These are phyloP conservation scores for Drosophila limbata DNA, from an alignment of 2,888 invertebrate species.

Conservation along the genomic window DNA sequence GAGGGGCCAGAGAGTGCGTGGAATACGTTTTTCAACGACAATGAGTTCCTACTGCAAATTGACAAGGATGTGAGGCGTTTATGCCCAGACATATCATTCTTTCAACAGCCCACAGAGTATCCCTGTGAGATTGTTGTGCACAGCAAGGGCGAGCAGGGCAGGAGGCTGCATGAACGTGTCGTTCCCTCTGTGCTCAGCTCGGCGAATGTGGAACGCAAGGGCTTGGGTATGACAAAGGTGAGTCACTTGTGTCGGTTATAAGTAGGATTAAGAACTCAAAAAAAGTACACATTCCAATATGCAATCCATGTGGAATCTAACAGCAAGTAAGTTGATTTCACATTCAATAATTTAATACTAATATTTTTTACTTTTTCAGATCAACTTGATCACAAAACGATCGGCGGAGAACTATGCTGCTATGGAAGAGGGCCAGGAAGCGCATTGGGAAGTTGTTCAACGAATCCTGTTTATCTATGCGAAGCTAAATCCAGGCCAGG, in stretches of 20 bases:
- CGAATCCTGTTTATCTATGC: conserved; percentile 98
- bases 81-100: conserved; percentile 98
- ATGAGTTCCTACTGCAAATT: conserved; percentile 98
- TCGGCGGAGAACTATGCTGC: conserved; percentile 93
- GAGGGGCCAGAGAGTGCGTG: conserved; percentile 97
- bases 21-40: conserved; percentile 98
- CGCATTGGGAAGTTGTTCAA: conserved; percentile 99
- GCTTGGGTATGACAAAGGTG: conserved; percentile 96
- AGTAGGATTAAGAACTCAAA: conserved; percentile 34
- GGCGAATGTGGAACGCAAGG: conserved; percentile 94
- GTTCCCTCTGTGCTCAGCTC: conserved; percentile 94
- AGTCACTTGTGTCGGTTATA: conserved; percentile 29
- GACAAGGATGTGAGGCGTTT: conserved; percentile 98
- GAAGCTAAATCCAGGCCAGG: conserved; percentile 98
- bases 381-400: conserved; percentile 90
- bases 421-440: conserved; percentile 95
- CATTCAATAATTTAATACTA: not conserved
- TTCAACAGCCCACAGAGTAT: conserved; percentile 96
- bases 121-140: conserved; percentile 93
- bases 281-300: conserved; percentile 34
- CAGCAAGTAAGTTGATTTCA: conserved; percentile 73
- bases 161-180: conserved; percentile 94
- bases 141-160: conserved; percentile 89
- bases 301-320: conserved; percentile 54
- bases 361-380: conserved; percentile 83